These are phyloP conservation scores for Rhineura floridana DNA, from an alignment of 2,113 vertebrate species.

Conservation along the genomic window DNA sequence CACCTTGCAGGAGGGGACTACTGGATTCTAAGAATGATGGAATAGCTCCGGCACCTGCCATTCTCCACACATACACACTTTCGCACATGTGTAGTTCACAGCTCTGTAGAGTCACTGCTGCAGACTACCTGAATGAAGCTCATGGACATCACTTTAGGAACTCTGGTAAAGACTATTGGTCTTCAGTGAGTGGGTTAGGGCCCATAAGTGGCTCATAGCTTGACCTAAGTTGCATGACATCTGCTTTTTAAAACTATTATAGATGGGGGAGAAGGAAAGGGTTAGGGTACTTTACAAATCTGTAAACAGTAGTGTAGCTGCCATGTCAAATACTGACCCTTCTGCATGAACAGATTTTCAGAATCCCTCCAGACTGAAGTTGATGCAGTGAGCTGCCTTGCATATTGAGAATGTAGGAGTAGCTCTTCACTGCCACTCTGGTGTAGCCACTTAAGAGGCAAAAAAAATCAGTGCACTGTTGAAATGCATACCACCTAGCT, in stretches of 20 bases:
- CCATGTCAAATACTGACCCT: neutral
- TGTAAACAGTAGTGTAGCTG: neutral
- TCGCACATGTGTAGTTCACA: too few species aligned
- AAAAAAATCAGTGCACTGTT: conserved; percentile 29
- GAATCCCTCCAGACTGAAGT: neutral
- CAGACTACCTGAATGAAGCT: too few species aligned
- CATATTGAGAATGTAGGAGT: neutral
- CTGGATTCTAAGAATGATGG: too few species aligned
- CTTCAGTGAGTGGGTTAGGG: neutral
- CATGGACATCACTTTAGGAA: too few species aligned
- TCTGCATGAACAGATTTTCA: neutral
- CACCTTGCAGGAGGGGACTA: too few species aligned
- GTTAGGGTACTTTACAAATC: neutral
- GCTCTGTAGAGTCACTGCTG: too few species aligned
- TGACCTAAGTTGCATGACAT: neutral
- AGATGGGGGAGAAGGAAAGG: neutral
- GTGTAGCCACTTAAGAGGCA: neutral
- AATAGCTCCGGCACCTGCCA: too few species aligned
- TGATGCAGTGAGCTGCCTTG: neutral
- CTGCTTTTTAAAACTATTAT: too few species aligned
- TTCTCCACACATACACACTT: too few species aligned
- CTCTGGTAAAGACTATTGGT: too few species aligned
- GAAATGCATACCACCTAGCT: conserved; percentile 10
- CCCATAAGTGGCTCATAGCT: neutral
- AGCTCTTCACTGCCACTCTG: neutral